These are phyloP conservation scores for Rhea pennata DNA, from an alignment of 2,113 vertebrate genomes.

Conservation along the genomic window DNA sequence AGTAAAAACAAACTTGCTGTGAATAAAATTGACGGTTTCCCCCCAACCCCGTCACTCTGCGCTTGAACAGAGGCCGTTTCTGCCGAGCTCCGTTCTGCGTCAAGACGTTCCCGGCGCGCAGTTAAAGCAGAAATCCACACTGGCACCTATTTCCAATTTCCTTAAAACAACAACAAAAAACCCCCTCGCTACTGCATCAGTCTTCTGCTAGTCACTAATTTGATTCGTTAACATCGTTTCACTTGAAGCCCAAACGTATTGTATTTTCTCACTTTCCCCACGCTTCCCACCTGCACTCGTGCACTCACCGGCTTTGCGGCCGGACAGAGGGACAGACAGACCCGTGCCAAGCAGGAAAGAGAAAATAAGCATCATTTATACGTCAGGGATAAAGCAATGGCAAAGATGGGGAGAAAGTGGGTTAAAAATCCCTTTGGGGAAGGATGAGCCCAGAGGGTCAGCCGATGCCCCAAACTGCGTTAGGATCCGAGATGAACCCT, in stretches of 20 bases:
- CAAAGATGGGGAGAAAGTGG: not conserved
- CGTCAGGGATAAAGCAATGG: too few relatives aligned
- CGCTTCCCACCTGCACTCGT: not conserved
- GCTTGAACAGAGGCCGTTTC: not conserved
- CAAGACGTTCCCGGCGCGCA: not conserved
- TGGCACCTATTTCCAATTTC: not conserved
- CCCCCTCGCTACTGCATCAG: not conserved
- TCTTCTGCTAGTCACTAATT: not conserved
- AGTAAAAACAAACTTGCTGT: constrained; percentile 69
- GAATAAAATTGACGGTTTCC: not conserved
- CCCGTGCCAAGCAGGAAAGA: too few relatives aligned
- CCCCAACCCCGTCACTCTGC: too few relatives aligned
- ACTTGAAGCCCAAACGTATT: not conserved
- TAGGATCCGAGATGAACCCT: not conserved
- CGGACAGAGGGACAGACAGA: too few relatives aligned
- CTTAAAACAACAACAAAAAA: not conserved
- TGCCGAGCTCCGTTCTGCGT: not conserved
- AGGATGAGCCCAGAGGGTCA: not conserved
- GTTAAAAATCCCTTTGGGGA: not conserved
- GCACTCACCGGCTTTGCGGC: too few relatives aligned
- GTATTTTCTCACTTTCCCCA: not conserved
- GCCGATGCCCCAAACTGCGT: not conserved
- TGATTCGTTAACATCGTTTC: not conserved
- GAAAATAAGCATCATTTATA: too few relatives aligned
- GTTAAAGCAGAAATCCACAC: not conserved